Percentiles rank a stretch among this genome's conserved stretches.
Evolutionary conservation across 2,888 invertebrate species (phyloP).

Genomic region (Elaeidobius kamerunicus): DNA sequence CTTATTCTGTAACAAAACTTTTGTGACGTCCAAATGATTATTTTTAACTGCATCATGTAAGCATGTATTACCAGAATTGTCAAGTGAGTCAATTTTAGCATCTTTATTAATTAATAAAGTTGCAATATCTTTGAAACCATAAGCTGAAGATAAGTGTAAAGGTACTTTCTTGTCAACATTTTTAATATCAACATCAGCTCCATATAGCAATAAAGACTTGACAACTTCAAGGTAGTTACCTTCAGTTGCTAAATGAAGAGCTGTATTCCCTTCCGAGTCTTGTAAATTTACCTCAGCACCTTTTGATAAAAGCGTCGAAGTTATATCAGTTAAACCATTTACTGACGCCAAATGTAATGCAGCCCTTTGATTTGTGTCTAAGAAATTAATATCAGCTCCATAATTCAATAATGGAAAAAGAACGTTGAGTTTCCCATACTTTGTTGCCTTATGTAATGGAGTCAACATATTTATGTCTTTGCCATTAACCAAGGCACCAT

Average conservation of each 20-base stretch:
- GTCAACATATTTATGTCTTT: not conserved
- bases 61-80: conserved; percentile 1
- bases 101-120: not conserved
- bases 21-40: not conserved
- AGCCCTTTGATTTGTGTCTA: not conserved
- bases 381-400: not conserved
- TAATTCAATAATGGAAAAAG: not conserved
- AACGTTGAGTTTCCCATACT: not conserved
- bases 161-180: not conserved
- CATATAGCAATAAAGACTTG: not conserved
- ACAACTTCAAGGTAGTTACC: conserved; percentile 3
- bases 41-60: conserved; percentile 5
- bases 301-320: not conserved
- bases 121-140: conserved; percentile 3
- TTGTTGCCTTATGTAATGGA: conserved; percentile 5
- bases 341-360: not conserved
- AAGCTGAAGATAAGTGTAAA: not conserved
- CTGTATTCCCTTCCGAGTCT: not conserved
- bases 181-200: not conserved
- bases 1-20: conserved; percentile 3
- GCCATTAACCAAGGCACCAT: conserved; percentile 4
- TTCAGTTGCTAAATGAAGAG: conserved; percentile 2
- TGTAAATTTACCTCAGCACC: conserved; percentile 1
- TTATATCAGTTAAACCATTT: not conserved
- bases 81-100: not conserved